Base-by-base conservation (phyloP, 2,113 vertebrate species). In the Rana temporaria region DNA sequence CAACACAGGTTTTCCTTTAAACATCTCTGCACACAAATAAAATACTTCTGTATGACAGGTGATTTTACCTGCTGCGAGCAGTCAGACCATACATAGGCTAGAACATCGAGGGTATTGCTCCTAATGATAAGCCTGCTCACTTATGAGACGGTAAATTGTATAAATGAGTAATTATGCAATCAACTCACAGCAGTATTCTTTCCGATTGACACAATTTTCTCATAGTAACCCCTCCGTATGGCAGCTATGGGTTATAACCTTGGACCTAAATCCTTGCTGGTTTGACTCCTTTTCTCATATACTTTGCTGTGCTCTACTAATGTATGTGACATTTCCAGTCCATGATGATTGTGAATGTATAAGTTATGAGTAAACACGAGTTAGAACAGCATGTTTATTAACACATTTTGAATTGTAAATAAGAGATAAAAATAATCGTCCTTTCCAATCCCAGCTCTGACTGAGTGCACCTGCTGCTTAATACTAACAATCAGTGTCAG, bases 371-470 rank as follows among this genome's bases (percentile, higher is more conserved):
- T 65, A 74, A 48, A 66, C 64, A 22, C 7, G 42, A 65, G 48
- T 56, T 17, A 48, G 70, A 65, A 24, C 80, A 66, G 60, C 70
- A 38, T 24, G 22, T 66, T 57, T 82, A 74, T 74, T 55, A 64
- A 81, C 34, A 53, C 6, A 2, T 57, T 73, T 62, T 82, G 80
- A 82, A 73, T 82, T 82, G 70, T 74, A 82, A 82, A 82, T 82
- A 55, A 38, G 59, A 82, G 70, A 74, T 74, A 67, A 75, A 82
- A 75, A 82, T 67, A 82, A 66, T 82, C 62, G 30, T 26, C 24
- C 38, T 75, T 57, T 48, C 64, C 62, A 57, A 48, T 67, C 30
- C 9, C 19, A 9, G 38, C n/a, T 12, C 42, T 56, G 32, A 55
- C 48, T 32, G 67, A 66, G 71, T 55, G 20, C 80, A 82, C 70